Conservation (phyloP, 2,113 vertebrate genomes). For the Epinephelus fuscoguttatus region DNA sequence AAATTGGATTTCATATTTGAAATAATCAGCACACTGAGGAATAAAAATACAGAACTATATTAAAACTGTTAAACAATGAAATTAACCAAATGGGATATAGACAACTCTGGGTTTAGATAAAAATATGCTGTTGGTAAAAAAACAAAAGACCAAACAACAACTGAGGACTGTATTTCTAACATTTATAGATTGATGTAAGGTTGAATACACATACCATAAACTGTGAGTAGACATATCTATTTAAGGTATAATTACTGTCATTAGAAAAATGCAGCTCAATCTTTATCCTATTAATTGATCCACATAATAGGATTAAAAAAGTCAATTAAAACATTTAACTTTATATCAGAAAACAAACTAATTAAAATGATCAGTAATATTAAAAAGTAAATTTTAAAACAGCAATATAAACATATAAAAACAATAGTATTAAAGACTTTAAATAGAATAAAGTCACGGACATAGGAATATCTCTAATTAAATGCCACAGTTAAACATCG, state of each 20-base stretch:
- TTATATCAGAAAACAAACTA: not conserved
- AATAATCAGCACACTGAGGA: not conserved
- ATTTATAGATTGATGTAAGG: not conserved
- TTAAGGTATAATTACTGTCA: not conserved
- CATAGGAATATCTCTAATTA: not conserved
- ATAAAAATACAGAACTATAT: not conserved
- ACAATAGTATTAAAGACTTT: slow-evolving; percentile 1
- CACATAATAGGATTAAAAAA: not conserved
- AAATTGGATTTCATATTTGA: not conserved
- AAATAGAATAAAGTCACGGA: not conserved
- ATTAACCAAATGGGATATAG: not conserved
- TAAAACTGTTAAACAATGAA: not conserved
- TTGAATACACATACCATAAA: not conserved
- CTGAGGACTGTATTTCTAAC: not conserved
- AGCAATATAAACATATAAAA: not conserved
- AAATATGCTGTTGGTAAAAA: not conserved
- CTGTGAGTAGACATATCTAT: not conserved
- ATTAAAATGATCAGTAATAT: not conserved
- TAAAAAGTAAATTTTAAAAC: not conserved
- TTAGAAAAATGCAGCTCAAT: not conserved
- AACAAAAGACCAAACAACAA: not conserved
- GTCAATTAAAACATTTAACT: not conserved
- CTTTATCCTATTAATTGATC: not conserved
- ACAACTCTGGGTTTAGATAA: not conserved
- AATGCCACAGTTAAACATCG: not conserved